These are phyloP conservation scores for Chrysemys picta DNA, from an alignment of 2,113 vertebrate species.

Conservation along the genomic window DNA sequence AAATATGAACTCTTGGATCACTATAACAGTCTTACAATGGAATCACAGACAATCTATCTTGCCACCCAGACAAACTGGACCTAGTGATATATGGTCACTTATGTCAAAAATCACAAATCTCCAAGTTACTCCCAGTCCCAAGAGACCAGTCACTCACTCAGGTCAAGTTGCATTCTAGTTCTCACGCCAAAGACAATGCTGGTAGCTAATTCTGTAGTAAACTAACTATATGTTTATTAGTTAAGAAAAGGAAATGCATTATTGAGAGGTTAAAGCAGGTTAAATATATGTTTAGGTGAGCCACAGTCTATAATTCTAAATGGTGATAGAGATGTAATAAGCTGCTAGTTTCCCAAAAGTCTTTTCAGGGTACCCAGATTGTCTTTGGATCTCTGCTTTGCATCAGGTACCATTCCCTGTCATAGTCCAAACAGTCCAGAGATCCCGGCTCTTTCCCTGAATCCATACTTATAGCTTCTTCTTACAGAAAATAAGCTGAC, in stretches of 20 bases:
- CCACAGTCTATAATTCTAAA: background rate
- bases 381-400: too few species aligned
- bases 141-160: background rate
- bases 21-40: background rate
- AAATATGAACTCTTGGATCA: background rate
- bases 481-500: too few species aligned
- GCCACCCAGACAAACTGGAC: background rate
- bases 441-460: too few species aligned
- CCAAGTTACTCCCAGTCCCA: background rate
- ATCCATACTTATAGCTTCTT: too few species aligned
- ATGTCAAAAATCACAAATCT: background rate
- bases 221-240: background rate
- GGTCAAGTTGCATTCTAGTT: background rate
- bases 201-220: background rate
- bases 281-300: background rate
- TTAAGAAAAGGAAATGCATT: background rate
- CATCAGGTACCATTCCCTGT: too few species aligned
- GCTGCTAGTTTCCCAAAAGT: too few species aligned
- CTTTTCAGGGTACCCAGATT: too few species aligned
- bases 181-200: background rate
- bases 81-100: background rate
- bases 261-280: background rate
- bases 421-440: too few species aligned
- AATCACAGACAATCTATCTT: background rate
- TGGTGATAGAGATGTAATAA: background rate